Evolutionary conservation across 1,140 invertebrate genomes (phyloP).

Genomic region (Brachionus asplanchnoidis): DNA sequence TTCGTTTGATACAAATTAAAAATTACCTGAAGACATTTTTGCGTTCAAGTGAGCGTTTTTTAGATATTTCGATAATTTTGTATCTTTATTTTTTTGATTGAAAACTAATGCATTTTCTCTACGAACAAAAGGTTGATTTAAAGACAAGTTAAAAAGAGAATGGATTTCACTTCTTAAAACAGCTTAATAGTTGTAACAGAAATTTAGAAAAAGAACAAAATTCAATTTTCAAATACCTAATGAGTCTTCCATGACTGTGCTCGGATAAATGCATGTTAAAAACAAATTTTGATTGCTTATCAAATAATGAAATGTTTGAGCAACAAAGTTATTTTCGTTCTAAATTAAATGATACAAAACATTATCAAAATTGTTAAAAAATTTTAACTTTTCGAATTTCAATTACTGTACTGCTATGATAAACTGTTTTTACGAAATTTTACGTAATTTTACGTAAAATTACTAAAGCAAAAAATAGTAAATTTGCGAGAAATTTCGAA

Average conservation of each 20-base stretch:
- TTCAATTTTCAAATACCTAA: background rate
- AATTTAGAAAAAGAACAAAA: background rate
- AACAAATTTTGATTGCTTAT: background rate
- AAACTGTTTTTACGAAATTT: too few relatives aligned
- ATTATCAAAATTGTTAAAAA: too few relatives aligned
- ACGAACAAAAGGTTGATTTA: background rate
- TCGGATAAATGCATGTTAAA: constrained; percentile 32
- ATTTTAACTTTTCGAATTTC: too few relatives aligned
- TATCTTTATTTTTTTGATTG: background rate
- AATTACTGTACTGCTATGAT: too few relatives aligned
- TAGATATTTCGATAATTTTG: background rate
- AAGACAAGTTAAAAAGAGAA: background rate
- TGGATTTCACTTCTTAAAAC: constrained; percentile 19
- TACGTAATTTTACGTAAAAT: too few relatives aligned
- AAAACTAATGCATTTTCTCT: background rate
- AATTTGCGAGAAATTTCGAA: too few relatives aligned
- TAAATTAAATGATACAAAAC: background rate
- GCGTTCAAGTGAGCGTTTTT: background rate
- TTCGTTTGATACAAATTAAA: background rate
- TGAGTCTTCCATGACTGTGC: background rate
- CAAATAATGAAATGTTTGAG: constrained; percentile 14
- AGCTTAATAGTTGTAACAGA: background rate
- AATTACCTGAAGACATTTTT: background rate
- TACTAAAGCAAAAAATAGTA: too few relatives aligned
- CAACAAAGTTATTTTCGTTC: background rate